phyloP scores from a whole-genome alignment of 2,888 invertebrate species.

The Ornithoptera priamus region DNA sequence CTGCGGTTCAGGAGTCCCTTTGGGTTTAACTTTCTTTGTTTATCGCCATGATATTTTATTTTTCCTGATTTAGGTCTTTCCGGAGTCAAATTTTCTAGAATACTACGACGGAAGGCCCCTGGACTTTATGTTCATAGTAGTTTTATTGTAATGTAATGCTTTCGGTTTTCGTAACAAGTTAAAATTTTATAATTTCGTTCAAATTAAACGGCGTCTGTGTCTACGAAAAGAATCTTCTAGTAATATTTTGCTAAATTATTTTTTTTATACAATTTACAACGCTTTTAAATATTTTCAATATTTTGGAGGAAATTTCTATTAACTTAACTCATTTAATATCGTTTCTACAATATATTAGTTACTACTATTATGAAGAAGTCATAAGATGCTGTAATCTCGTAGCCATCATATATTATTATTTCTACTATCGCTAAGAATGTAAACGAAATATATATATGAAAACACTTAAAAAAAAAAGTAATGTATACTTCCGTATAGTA shows the following conservation, averaged over 20 bases:
- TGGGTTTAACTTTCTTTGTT: conserved; percentile 63
- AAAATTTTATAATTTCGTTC: background rate
- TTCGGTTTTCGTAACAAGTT: background rate
- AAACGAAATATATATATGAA: no score
- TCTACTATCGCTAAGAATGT: no score
- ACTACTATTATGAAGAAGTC: no score
- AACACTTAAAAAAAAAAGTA: no score
- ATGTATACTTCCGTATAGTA: no score
- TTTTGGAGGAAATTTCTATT: no score
- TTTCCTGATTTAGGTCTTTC: conserved; percentile 52
- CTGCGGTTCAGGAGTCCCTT: conserved; percentile 44
- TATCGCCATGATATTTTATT: conserved; percentile 65
- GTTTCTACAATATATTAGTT: no score
- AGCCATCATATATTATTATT: no score
- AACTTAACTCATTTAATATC: no score
- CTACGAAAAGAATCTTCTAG: background rate
- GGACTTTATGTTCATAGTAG: background rate
- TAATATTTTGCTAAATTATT: background rate
- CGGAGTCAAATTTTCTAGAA: conserved; percentile 6
- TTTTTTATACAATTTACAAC: no score
- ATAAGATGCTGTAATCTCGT: no score
- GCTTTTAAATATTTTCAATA: no score
- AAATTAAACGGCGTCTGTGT: background rate
- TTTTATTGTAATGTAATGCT: conserved; percentile 1
- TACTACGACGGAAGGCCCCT: background rate